Conservation (phyloP, 2,113 vertebrate genomes). For the Sterrhoptilus dennistouni region DNA sequence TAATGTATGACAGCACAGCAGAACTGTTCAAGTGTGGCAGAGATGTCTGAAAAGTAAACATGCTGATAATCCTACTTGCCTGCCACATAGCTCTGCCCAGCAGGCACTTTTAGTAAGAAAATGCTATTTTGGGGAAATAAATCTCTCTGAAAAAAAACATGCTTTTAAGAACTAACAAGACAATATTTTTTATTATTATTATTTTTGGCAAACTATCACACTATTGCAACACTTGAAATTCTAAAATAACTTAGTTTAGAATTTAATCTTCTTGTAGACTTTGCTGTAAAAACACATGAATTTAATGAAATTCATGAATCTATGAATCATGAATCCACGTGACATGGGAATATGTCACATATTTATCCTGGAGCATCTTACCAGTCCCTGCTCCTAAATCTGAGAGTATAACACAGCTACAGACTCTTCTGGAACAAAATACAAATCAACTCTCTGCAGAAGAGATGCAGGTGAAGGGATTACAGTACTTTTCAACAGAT, state of each 20-base stretch:
- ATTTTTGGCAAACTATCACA: not conserved
- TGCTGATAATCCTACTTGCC: constrained; percentile 14
- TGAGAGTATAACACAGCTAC: not conserved
- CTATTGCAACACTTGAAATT: not conserved
- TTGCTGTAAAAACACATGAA: not conserved
- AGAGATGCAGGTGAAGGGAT: not conserved
- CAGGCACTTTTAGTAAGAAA: constrained; percentile 11
- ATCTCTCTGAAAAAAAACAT: not conserved
- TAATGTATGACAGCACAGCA: not conserved
- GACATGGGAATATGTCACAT: not conserved
- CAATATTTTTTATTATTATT: not conserved
- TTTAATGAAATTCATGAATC: not conserved
- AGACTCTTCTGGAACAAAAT: not conserved
- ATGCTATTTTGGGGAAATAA: constrained; percentile 14
- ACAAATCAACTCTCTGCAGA: not conserved
- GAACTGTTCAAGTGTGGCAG: not conserved
- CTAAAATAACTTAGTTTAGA: not conserved
- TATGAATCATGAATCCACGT: not conserved
- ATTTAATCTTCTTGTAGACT: not conserved
- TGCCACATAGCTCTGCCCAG: constrained; percentile 13
- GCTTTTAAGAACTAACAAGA: not conserved
- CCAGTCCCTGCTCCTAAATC: not conserved
- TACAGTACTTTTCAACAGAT: not conserved
- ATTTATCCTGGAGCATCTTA: not conserved
- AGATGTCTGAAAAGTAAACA: constrained; percentile 44